phyloP scores from a whole-genome alignment of 2,888 invertebrate species.

The Drymonia ruficornis region DNA sequence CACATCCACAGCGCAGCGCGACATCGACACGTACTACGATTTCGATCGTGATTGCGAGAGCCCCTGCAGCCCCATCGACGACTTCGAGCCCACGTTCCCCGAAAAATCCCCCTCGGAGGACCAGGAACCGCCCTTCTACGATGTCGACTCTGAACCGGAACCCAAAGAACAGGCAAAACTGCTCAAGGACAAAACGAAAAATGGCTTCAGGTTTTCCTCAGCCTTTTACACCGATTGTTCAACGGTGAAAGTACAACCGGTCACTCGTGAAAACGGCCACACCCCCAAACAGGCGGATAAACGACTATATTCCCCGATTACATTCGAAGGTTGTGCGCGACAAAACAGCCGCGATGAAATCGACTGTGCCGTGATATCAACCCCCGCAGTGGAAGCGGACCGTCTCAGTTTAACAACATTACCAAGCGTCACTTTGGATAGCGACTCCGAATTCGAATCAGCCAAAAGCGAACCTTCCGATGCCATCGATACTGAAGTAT shows the following conservation, averaged over 20 bases:
- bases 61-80: conserved; percentile 89
- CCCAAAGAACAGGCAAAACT: conserved; percentile 64
- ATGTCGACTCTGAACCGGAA: conserved; percentile 76
- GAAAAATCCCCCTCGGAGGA: conserved; percentile 81
- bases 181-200: conserved; percentile 78
- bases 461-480: conserved; percentile 78
- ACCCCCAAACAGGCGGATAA: conserved; percentile 50
- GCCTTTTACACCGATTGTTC: conserved; percentile 71
- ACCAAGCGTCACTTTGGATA: conserved; percentile 57
- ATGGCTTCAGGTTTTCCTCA: conserved; percentile 76
- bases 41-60: conserved; percentile 87
- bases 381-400: conserved; percentile 45
- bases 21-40: conserved; percentile 86
- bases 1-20: conserved; percentile 56
- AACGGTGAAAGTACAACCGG: conserved; percentile 74
- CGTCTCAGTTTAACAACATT: conserved; percentile 53
- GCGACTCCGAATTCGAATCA: conserved; percentile 80
- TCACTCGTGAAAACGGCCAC: conserved; percentile 74
- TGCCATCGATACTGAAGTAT: conserved; percentile 51
- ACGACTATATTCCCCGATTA: conserved; percentile 74
- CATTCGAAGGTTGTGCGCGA: conserved; percentile 77
- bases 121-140: conserved; percentile 83
- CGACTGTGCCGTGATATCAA: conserved; percentile 54
- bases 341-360: conserved; percentile 73
- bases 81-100: conserved; percentile 79